phyloP scores from a whole-genome alignment of 1,140 invertebrate genomes.

The Probaryconus sp. region DNA sequence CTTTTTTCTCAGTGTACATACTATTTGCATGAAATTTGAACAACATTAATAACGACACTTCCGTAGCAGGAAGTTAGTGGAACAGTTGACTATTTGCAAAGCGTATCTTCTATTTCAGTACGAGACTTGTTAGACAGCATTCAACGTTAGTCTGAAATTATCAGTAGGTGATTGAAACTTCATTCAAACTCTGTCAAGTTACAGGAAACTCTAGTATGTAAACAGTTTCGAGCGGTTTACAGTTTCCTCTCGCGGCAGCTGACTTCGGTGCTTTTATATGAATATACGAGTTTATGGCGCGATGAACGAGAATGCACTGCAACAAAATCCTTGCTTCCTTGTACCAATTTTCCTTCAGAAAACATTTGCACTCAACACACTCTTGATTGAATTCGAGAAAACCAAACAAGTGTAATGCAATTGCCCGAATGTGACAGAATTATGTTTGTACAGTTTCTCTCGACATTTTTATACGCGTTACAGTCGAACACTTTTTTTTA shows the following conservation, averaged over 20 bases:
- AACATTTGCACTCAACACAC: slow-evolving; percentile 9
- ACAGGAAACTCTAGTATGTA: slow-evolving; percentile 47
- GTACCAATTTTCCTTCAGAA: slow-evolving; percentile 2
- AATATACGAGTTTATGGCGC: slow-evolving; percentile 28
- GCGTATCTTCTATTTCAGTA: slow-evolving; percentile 7
- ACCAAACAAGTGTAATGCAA: slow-evolving; percentile 18
- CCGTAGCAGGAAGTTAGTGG: too few relatives aligned
- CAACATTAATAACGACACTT: too few relatives aligned
- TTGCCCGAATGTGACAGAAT: slow-evolving; percentile 4
- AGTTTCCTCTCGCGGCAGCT: slow-evolving; percentile 23
- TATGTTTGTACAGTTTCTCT: not conserved
- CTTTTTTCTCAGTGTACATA: too few relatives aligned
- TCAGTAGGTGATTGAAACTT: slow-evolving; percentile 56
- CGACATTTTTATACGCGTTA: too few relatives aligned
- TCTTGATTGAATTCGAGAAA: slow-evolving; percentile 12
- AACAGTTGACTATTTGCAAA: too few relatives aligned
- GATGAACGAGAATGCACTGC: slow-evolving; percentile 18
- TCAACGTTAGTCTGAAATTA: slow-evolving; percentile 54
- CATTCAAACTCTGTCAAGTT: slow-evolving; percentile 50
- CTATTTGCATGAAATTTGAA: too few relatives aligned
- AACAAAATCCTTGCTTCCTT: slow-evolving; percentile 17
- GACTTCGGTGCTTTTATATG: slow-evolving; percentile 7
- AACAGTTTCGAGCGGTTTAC: slow-evolving; percentile 50
- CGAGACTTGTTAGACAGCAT: slow-evolving; percentile 50
- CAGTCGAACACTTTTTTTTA: too few relatives aligned